Evolutionary conservation across 2,888 invertebrate genomes (phyloP).

Genomic region (Argyra leucocephala): DNA sequence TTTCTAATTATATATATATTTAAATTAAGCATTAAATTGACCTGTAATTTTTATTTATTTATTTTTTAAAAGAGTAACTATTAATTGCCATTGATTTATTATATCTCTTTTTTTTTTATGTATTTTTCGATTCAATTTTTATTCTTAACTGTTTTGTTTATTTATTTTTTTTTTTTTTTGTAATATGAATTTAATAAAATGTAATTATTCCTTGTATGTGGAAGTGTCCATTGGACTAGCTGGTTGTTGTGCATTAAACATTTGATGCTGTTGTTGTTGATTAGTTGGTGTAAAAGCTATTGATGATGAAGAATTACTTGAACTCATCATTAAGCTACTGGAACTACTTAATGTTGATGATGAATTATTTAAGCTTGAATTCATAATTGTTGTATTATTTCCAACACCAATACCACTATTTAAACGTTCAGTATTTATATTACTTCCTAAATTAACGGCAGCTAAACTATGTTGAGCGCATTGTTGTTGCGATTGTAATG

Average conservation of each 20-base stretch:
- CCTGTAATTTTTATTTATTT: background rate
- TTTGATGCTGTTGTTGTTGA: slow-evolving; percentile 30
- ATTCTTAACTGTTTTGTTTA: background rate
- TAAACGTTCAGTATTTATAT: background rate
- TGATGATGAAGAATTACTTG: slow-evolving; percentile 36
- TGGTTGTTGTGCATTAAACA: slow-evolving; percentile 46
- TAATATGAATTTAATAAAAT: slow-evolving; percentile 20
- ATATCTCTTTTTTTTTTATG: background rate
- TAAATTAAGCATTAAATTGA: background rate
- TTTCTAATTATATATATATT: background rate
- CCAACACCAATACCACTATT: slow-evolving; percentile 15
- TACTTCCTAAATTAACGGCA: slow-evolving; percentile 15
- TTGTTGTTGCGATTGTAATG: slow-evolving; percentile 15
- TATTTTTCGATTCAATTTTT: background rate
- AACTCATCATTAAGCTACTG: slow-evolving; percentile 32
- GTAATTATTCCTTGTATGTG: slow-evolving; percentile 48
- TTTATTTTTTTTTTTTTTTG: slow-evolving; percentile 14
- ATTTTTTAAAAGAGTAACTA: background rate
- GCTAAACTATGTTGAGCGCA: slow-evolving; percentile 15
- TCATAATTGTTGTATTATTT: slow-evolving; percentile 27
- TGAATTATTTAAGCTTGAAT: slow-evolving; percentile 35
- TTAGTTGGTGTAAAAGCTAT: slow-evolving; percentile 38
- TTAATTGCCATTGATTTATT: background rate
- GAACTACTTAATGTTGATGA: slow-evolving; percentile 35
- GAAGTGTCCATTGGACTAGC: slow-evolving; percentile 70